These are phyloP conservation scores for Phengaris alcon DNA, from an alignment of 2,888 invertebrate genomes.

Conservation along the genomic window DNA sequence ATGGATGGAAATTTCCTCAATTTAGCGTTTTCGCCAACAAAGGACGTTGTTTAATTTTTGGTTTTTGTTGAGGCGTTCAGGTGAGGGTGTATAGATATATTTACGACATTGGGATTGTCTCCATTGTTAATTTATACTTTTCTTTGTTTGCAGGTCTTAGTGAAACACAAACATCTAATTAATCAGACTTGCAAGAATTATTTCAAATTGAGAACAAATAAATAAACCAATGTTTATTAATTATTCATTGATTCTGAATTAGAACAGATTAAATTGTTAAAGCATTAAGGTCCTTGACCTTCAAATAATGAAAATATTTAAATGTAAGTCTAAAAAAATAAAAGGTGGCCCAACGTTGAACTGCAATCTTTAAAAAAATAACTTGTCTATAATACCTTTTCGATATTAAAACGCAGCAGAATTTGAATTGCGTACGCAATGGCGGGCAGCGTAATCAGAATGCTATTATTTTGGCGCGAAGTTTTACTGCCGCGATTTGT, in stretches of 20 bases:
- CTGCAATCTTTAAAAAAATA: not conserved
- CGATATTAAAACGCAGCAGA: conserved; percentile 17
- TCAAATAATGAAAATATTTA: too few relatives aligned
- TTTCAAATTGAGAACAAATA: not conserved
- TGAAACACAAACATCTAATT: not conserved
- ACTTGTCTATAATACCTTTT: not conserved
- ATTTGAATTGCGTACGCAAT: conserved; percentile 30
- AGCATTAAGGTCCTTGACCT: too few relatives aligned
- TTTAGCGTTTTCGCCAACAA: conserved; percentile 79
- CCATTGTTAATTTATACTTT: conserved; percentile 26
- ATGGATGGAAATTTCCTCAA: conserved; percentile 80
- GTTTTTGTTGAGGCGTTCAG: conserved; percentile 69
- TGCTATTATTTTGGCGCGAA: conserved; percentile 69
- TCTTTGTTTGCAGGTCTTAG: not conserved
- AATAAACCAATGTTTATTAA: not conserved
- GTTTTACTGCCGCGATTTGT: conserved; percentile 66
- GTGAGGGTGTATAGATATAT: conserved; percentile 46
- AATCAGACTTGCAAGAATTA: not conserved
- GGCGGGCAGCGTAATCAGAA: conserved; percentile 53
- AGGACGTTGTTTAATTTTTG: conserved; percentile 78
- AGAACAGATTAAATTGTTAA: too few relatives aligned
- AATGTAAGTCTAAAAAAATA: too few relatives aligned
- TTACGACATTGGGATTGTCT: conserved; percentile 11
- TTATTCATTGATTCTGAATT: too few relatives aligned
- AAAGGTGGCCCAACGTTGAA: not conserved